Evolutionary conservation across 2,113 vertebrate species (phyloP).

Genomic region (Varanus salvator): DNA sequence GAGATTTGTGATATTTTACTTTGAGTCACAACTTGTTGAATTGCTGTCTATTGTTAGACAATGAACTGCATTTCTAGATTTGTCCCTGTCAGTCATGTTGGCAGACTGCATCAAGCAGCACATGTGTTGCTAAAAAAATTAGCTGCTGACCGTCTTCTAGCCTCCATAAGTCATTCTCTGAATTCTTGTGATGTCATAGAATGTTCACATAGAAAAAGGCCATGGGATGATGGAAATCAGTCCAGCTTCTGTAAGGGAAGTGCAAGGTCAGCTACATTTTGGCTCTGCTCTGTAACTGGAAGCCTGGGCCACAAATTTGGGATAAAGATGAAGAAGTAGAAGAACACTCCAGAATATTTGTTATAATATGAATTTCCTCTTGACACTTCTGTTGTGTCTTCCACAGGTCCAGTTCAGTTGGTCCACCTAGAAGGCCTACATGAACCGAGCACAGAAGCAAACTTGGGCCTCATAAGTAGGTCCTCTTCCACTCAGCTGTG

Average conservation of each 20-base stretch:
- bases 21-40: constrained; percentile 14
- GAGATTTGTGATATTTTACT: constrained; percentile 34
- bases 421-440: neutral
- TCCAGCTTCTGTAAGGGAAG: no score
- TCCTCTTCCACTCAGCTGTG: neutral
- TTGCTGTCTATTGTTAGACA: constrained; percentile 52
- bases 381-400: neutral
- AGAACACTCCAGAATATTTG: neutral
- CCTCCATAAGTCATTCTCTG: neutral
- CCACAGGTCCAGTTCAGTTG: neutral
- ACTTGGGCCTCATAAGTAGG: neutral
- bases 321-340: neutral
- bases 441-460: neutral
- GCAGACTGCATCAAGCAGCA: neutral
- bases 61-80: constrained; percentile 31
- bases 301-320: neutral
- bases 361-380: neutral
- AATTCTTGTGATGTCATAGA: neutral
- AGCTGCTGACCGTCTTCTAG: neutral
- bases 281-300: neutral
- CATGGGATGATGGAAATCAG: no score
- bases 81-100: constrained; percentile 21
- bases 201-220: no score
- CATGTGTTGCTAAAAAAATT: neutral
- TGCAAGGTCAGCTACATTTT: no score